Evolutionary conservation across 2,888 invertebrate species (phyloP).

Genomic region (Lypha dubia): DNA sequence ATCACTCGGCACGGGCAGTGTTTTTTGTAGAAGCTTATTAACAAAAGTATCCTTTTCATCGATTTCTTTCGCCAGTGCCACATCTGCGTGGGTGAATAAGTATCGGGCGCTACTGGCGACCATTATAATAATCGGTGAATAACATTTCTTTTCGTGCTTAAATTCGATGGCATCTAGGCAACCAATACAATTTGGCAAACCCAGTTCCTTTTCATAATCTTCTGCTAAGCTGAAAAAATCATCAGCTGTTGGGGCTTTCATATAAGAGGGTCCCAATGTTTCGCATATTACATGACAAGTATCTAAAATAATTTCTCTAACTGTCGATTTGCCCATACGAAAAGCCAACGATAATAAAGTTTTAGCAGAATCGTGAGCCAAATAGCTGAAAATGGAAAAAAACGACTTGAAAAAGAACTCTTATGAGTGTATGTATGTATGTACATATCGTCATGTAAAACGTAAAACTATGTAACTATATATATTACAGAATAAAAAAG

Average conservation of each 20-base stretch:
- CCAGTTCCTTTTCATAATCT: constrained; percentile 51
- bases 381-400: constrained; percentile 44
- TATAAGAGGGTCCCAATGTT: constrained; percentile 47
- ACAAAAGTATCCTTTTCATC: constrained; percentile 57
- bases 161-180: constrained; percentile 61
- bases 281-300: constrained; percentile 65
- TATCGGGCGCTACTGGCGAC: constrained; percentile 59
- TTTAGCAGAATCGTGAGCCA: constrained; percentile 62
- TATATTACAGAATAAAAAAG: too few relatives aligned
- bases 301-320: constrained; percentile 62
- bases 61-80: constrained; percentile 27
- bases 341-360: constrained; percentile 61
- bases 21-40: constrained; percentile 47
- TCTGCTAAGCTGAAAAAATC: constrained; percentile 57
- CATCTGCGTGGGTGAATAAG: constrained; percentile 52
- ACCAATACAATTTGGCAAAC: constrained; percentile 64
- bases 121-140: constrained; percentile 54
- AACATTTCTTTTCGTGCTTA: constrained; percentile 56
- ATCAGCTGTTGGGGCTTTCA: constrained; percentile 36
- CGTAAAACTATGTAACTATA: too few relatives aligned
- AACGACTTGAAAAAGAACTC: too few relatives aligned
- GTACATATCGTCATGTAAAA: too few relatives aligned
- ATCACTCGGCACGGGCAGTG: constrained; percentile 42
- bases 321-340: constrained; percentile 66
- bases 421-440: too few relatives aligned